phyloP scores from a whole-genome alignment of 2,888 invertebrate genomes.

The Aproaerema taeniolella region DNA sequence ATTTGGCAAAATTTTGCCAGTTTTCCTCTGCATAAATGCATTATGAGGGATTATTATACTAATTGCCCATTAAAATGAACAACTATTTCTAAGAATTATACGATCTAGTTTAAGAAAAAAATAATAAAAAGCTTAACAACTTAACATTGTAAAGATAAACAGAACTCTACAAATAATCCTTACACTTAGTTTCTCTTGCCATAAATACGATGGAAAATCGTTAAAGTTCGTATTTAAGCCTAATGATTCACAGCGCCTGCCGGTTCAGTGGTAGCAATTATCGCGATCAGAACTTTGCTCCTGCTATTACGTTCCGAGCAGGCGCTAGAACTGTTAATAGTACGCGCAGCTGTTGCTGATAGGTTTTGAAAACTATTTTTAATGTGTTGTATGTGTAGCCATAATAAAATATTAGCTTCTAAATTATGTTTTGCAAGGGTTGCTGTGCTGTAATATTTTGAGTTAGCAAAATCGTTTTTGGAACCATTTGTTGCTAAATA shows the following conservation, averaged over 20 bases:
- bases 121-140: too few relatives aligned
- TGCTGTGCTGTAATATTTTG: neutral
- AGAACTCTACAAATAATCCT: too few relatives aligned
- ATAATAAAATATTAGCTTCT: slow-evolving; percentile 10
- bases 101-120: too few relatives aligned
- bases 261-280: slow-evolving; percentile 37
- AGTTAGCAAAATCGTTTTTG: too few relatives aligned
- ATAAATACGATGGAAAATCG: slow-evolving; percentile 9
- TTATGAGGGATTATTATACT: too few relatives aligned
- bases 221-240: slow-evolving; percentile 15
- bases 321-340: slow-evolving; percentile 19
- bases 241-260: slow-evolving; percentile 27
- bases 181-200: too few relatives aligned
- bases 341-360: slow-evolving; percentile 34
- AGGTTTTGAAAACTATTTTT: slow-evolving; percentile 24
- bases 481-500: too few relatives aligned
- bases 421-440: neutral
- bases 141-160: too few relatives aligned
- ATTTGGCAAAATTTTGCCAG: neutral
- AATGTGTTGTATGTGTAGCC: slow-evolving; percentile 18
- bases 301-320: slow-evolving; percentile 15
- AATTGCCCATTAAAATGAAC: too few relatives aligned
- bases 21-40: too few relatives aligned
- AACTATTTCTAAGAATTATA: too few relatives aligned
- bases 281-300: slow-evolving; percentile 33